A percentile compares a stretch with the other conserved stretches of the same genome.
Conservation (phyloP, 2,888 invertebrate genomes). For the Schrankia costaestrigalis region DNA sequence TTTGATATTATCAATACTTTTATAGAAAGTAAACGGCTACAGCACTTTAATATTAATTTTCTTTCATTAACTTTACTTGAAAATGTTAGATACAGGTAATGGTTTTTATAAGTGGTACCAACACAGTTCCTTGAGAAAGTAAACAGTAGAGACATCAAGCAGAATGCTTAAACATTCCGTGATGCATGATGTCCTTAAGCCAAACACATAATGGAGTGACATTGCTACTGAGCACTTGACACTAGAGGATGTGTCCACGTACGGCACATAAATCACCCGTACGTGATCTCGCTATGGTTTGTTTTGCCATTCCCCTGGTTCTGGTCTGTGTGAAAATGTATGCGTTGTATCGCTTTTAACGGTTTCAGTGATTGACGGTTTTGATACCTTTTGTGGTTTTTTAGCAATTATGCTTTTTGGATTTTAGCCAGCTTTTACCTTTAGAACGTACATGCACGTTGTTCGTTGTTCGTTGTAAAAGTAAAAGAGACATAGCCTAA, state of each 20-base stretch:
- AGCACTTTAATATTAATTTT: no score
- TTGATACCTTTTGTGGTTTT: not conserved
- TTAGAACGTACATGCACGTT: no score
- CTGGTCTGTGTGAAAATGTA: conserved; percentile 3
- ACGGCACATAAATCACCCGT: conserved; percentile 5
- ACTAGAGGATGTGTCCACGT: conserved; percentile 8
- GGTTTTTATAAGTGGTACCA: no score
- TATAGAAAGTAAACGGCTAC: no score
- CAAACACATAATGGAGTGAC: conserved; percentile 5
- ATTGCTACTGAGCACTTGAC: conserved; percentile 6
- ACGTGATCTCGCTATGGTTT: conserved; percentile 8
- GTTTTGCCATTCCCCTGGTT: conserved; percentile 2
- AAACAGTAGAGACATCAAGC: not conserved
- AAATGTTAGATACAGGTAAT: no score
- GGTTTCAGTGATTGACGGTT: not conserved
- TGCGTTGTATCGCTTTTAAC: not conserved
- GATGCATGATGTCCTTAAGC: conserved; percentile 6
- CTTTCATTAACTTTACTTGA: no score
- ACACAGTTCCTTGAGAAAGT: not conserved
- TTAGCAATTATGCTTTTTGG: no score
- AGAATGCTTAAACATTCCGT: conserved; percentile 1
- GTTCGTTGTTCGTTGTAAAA: no score
- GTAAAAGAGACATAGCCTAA: no score
- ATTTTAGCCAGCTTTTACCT: no score
- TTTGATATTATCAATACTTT: no score